A percentile compares a stretch with the other conserved stretches of the same genome.
Conservation (phyloP, 2,113 vertebrate species). For the Eulemur macaco region DNA sequence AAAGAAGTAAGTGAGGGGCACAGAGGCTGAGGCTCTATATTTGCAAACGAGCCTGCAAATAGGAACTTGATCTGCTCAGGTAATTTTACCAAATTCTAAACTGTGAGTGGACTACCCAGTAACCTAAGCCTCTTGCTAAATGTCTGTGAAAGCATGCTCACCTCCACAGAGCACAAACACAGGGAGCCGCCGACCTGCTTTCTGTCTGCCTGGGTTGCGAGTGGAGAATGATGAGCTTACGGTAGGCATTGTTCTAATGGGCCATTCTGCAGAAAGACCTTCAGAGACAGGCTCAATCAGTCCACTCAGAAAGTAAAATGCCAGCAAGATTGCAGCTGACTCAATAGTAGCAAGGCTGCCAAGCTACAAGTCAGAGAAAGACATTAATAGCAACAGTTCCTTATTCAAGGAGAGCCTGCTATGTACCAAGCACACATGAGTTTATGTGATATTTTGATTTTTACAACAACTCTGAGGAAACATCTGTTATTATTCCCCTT, state of each 20-base stretch:
- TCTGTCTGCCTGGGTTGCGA: background rate
- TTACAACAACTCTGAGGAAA: background rate
- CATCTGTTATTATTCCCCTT: background rate
- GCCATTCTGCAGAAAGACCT: constrained; percentile 13
- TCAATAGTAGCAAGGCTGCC: background rate
- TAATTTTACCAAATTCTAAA: constrained; percentile 76
- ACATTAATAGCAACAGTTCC: background rate
- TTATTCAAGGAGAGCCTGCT: background rate
- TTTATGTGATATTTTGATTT: background rate
- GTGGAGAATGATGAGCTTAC: constrained; percentile 62
- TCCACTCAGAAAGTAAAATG: background rate
- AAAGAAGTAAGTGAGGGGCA: background rate
- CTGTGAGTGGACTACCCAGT: constrained; percentile 44
- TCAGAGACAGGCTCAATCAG: background rate
- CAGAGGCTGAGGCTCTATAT: constrained; percentile 30
- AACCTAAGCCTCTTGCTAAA: constrained; percentile 82
- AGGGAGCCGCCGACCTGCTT: background rate
- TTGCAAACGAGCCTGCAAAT: constrained; percentile 57
- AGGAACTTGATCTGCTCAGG: constrained; percentile 75
- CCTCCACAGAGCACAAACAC: background rate
- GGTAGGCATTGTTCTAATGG: constrained; percentile 12
- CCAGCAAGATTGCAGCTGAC: background rate
- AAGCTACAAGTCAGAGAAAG: background rate
- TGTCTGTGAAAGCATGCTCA: constrained; percentile 81
- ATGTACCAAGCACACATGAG: background rate